Evolutionary conservation across 2,113 vertebrate species (phyloP).

Genomic region (Ictalurus punctatus): DNA sequence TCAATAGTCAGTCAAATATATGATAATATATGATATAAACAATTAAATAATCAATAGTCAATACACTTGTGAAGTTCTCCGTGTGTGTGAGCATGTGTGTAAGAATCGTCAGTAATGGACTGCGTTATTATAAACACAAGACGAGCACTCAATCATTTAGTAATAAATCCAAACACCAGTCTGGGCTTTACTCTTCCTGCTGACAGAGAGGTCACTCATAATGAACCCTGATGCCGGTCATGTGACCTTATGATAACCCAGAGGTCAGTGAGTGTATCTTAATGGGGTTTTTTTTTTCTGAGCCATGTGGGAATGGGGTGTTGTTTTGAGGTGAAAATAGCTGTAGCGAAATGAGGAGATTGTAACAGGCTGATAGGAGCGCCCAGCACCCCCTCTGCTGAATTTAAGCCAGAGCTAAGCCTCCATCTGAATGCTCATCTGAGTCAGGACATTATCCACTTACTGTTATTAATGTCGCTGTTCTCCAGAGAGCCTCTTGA

Average conservation of each 20-base stretch:
- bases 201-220: background rate
- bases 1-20: background rate
- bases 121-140: background rate
- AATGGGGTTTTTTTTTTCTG: conserved; percentile 11
- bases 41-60: background rate
- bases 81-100: background rate
- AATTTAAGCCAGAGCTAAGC: conserved; percentile 73
- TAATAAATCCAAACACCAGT: conserved; percentile 21
- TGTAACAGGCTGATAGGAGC: conserved; percentile 30
- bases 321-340: conserved; percentile 25
- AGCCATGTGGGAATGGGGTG: background rate
- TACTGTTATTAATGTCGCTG: conserved; percentile 76
- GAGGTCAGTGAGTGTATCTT: conserved; percentile 28
- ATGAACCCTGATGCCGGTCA: conserved; percentile 8
- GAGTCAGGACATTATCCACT: conserved; percentile 76
- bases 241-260: conserved; percentile 11
- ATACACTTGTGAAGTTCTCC: conserved; percentile 1
- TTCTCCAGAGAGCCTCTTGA: conserved; percentile 63
- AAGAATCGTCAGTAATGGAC: background rate
- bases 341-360: conserved; percentile 20
- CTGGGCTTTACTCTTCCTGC: background rate
- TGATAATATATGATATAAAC: background rate
- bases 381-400: conserved; percentile 45
- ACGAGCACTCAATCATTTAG: conserved; percentile 3
- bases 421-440: conserved; percentile 70